A percentile compares a stretch with the other conserved stretches of the same genome.
phyloP scores from a whole-genome alignment of 2,113 vertebrate genomes.

The Nannospalax galili region DNA sequence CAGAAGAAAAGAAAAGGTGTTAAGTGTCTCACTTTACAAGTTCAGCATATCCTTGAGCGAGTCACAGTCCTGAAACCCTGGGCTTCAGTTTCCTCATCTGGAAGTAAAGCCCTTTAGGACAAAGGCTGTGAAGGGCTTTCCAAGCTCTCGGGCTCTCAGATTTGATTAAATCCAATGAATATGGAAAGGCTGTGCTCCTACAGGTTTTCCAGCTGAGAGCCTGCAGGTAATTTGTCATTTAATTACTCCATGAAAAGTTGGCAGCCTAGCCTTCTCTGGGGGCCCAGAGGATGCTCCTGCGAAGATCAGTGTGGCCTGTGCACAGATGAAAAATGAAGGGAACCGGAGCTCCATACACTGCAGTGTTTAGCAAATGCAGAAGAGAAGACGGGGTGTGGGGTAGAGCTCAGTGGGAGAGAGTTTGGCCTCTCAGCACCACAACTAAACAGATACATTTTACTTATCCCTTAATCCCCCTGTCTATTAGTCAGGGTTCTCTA shows the following conservation, averaged over 20 bases:
- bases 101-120: slow-evolving; percentile 3
- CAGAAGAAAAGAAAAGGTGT: background rate
- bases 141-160: slow-evolving; percentile 48
- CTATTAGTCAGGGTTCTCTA: too few species aligned
- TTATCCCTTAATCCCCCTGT: background rate
- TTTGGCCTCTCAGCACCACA: background rate
- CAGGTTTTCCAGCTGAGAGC: slow-evolving; percentile 70
- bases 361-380: background rate
- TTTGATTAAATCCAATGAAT: slow-evolving; percentile 67
- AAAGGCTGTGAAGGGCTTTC: slow-evolving; percentile 40
- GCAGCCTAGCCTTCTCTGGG: slow-evolving; percentile 57
- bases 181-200: slow-evolving; percentile 60
- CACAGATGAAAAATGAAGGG: background rate
- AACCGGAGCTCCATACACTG: background rate
- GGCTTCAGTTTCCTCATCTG: slow-evolving; percentile 40
- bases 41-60: background rate
- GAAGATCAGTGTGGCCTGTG: slow-evolving; percentile 6
- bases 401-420: background rate
- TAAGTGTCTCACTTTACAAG: background rate
- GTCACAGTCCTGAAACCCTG: background rate
- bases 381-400: background rate
- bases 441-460: background rate
- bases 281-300: slow-evolving; percentile 36
- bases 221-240: slow-evolving; percentile 78
- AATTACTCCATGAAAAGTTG: slow-evolving; percentile 71